Base-by-base conservation (phyloP, 2,888 invertebrate species). In the Trissolcus brochymenae region DNA sequence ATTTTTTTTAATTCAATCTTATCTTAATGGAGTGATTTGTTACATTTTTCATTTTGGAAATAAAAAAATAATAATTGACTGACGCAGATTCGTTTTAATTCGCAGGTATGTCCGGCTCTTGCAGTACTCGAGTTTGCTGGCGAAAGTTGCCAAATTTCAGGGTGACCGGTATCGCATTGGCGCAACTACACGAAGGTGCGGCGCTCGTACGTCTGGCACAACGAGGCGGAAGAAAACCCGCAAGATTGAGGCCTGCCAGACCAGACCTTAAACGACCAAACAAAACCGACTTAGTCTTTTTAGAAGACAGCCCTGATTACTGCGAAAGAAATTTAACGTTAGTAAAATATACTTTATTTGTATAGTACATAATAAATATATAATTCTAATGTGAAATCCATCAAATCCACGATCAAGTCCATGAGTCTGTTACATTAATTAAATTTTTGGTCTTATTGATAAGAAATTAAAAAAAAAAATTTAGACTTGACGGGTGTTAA, bases 81-180 rank as follows among this genome's bases (percentile, higher is more conserved):
- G 55, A 55, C 21, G 40, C 54, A 56, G 41, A 11, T 17, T 17
- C 13, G 25, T 2, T 29, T 13, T 53, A 35, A 59, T 76, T 70
- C 29, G 14, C 76, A 87, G 89, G 89, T 21, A 96, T 97, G 91
- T 96, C 96, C 0, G 97, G 96, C 0, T 96, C 96, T 2, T 97
- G 97, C 90, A 95, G 96, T 50, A 93, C 96, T 80, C 92, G 95
- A 56, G 96, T 97, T 6, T 97, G 97, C 89, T 97, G 97, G 97
- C 92, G 96, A 80, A 93, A 94, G 75, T 90, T 97, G 83, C 94
- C 95, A 4, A 91, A 93, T 49, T 94, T 97, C 85, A 90, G 95
- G 29, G 88, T 92, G 77, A 94, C 97, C 4, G 96, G 96, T 0
- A 94, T 95, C 76, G 93, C 93, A 0, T 91, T 97, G 57, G 93